Evolutionary conservation across 35 echinoderm and acorn worm species (phyloP).

Genomic region (Lytechinus variegatus): DNA sequence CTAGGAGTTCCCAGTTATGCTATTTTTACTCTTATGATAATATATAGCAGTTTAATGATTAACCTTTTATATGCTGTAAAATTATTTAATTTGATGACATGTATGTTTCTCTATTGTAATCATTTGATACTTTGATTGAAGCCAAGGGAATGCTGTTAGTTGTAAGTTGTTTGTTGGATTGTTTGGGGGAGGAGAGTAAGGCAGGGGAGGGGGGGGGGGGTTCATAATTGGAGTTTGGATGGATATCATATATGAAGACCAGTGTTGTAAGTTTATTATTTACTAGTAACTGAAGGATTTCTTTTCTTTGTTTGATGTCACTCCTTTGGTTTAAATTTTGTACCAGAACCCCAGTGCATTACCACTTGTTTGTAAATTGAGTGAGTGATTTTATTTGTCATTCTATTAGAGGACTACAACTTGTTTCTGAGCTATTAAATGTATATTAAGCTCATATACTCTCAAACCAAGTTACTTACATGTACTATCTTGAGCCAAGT

Average conservation of each 20-base stretch:
- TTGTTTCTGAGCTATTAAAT: neutral
- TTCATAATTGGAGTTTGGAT: neutral
- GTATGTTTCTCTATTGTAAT: neutral
- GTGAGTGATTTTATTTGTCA: neutral
- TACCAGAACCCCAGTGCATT: neutral
- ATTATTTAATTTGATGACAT: neutral
- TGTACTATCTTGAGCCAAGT: neutral
- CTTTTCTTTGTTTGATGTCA: neutral
- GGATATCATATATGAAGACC: neutral
- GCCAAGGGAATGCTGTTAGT: neutral
- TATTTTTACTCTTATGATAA: neutral
- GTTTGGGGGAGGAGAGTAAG: neutral
- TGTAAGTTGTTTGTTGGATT: too few species aligned
- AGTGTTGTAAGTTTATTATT: neutral
- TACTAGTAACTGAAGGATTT: neutral
- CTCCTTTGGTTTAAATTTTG: neutral
- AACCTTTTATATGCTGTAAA: constrained; percentile 5
- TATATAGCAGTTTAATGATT: neutral
- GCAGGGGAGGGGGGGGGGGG: neutral
- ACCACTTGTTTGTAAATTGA: neutral
- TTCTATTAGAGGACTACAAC: neutral
- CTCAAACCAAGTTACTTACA: neutral
- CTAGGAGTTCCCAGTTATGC: neutral
- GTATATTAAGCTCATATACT: neutral
- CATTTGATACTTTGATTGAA: neutral